Evolutionary conservation across 2,888 invertebrate genomes (phyloP), one percentile per base, ranked within the genome.

Genomic region (Limenitis camilla): DNA sequence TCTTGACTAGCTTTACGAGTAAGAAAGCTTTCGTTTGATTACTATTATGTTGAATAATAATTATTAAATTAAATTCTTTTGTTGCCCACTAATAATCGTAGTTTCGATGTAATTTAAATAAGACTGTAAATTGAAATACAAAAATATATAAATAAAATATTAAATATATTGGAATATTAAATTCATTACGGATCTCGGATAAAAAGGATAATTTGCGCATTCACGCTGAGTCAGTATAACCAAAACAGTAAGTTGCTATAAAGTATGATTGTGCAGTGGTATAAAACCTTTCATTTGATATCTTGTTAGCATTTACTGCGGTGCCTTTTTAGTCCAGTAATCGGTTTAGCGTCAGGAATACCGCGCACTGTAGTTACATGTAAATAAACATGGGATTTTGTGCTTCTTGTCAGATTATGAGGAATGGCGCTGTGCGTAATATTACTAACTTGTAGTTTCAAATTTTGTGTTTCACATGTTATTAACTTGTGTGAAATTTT

Each of bases 321-420:
- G 49, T 9, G 6, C 32, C 36, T 36, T 49, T 49, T 50, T 42
- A 30, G 43, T 38, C n/a, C 50, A 33, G 4, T 50, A 50, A 50
- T 50, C 50, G 43, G 33, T 44, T 50, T 50, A 50, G 1, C 33
- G 38, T 50, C 44, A 39, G 10, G 33, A 7, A 7, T n/a, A 29
- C 9, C 28, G 29, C 40, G 48, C 33, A 11, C 33, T 43, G 35
- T 10, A 8, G 33, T 32, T 28, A 10, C 35, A n/a, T 44, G 44
- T 28, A 44, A 35, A 29, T 11, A 44, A 19, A 43, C 43, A 6
- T 27, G 19, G 6, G 6, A 32, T 11, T 33, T 43, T 43, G 33
- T 33, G 32, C 33, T n/a, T 32, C 43, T 27, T 43, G 43, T 43
- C 43, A 27, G 32, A 43, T 43, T 43, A 43, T 7, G 8, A 4